A percentile compares a stretch with the other conserved stretches of the same genome.
Conservation (phyloP, 2,113 vertebrate species). For the Lanius collurio region DNA sequence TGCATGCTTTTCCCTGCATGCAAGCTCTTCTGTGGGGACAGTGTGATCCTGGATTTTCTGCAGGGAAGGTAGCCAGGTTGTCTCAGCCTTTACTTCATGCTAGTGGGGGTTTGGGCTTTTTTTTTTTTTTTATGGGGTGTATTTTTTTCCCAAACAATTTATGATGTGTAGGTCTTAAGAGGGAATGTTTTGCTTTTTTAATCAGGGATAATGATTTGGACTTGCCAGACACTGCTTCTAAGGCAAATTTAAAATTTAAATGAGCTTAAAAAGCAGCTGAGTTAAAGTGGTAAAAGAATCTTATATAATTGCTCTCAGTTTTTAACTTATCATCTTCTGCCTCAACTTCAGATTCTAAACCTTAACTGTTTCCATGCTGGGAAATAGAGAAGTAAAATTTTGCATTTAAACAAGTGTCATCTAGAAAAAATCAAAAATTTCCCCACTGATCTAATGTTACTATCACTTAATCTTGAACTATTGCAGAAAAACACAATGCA, state of each 20-base stretch:
- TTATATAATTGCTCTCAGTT: not conserved
- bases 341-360: not conserved
- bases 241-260: constrained; percentile 22
- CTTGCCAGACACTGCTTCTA: not conserved
- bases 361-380: not conserved
- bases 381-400: not conserved
- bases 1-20: not conserved
- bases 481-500: not conserved
- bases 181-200: not conserved
- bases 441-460: not conserved
- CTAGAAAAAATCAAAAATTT: not conserved
- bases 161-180: not conserved
- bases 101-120: not conserved
- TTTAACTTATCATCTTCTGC: not conserved
- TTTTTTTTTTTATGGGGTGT: too few relatives aligned
- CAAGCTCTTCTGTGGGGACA: not conserved
- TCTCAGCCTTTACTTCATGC: not conserved
- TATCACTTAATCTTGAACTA: not conserved
- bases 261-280: not conserved
- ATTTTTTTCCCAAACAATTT: not conserved
- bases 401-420: not conserved
- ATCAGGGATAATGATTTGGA: not conserved
- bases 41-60: not conserved
- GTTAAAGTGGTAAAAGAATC: not conserved
- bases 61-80: not conserved